Conservation (phyloP, 2,797 vertebrate genomes). For the Tiaroga cobitis region DNA sequence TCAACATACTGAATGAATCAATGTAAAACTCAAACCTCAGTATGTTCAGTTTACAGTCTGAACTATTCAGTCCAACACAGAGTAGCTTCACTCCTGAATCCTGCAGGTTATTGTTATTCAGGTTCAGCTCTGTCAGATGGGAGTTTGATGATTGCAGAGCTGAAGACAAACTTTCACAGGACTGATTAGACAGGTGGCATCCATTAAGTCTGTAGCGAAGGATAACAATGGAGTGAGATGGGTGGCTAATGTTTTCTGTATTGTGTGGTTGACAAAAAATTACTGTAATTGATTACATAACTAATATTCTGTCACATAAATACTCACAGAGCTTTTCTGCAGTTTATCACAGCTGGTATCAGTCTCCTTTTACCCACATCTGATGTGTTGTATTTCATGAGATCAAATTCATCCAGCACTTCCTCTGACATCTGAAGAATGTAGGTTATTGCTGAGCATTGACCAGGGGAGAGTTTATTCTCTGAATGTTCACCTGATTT, state of each 20-base stretch:
- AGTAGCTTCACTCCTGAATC: background rate
- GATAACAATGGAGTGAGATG: background rate
- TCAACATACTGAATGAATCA: background rate
- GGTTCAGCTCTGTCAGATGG: background rate
- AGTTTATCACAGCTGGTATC: background rate
- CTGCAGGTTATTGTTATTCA: background rate
- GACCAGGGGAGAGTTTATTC: background rate
- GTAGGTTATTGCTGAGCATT: background rate
- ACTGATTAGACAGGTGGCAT: background rate
- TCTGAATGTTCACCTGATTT: background rate
- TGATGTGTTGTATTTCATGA: background rate
- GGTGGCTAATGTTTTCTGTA: background rate
- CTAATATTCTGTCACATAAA: background rate
- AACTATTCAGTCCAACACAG: background rate
- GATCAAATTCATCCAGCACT: background rate
- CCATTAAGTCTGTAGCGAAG: background rate
- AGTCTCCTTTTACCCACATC: background rate
- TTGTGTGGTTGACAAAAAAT: background rate
- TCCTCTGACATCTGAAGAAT: conserved; percentile 2
- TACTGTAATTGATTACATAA: background rate
- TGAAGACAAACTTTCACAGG: background rate
- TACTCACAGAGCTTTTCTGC: background rate
- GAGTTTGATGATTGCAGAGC: background rate
- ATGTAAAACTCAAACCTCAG: background rate
- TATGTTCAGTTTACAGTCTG: background rate